Percentiles rank a stretch among this genome's conserved stretches.
Evolutionary conservation across 2,113 vertebrate genomes (phyloP).

Genomic region (Ibidorhyncha struthersii): DNA sequence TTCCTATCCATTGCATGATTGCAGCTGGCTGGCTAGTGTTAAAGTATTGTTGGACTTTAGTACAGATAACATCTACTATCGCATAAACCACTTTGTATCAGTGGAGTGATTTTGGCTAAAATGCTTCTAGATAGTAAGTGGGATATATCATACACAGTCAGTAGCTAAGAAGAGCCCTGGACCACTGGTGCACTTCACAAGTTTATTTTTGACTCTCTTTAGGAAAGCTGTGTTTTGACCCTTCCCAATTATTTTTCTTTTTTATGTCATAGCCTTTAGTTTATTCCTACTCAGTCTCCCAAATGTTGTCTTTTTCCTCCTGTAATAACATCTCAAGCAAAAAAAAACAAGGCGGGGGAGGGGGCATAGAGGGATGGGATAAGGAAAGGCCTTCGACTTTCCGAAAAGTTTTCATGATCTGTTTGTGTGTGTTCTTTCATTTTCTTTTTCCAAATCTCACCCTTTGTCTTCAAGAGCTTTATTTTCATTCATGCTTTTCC

Average conservation of each 20-base stretch:
- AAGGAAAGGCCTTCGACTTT: background rate
- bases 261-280: rapidly evolving
- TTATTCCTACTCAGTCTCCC: background rate
- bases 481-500: background rate
- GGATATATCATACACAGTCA: background rate
- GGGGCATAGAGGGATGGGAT: rapidly evolving
- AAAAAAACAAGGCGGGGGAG: rapidly evolving
- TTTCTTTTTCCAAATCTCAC: background rate
- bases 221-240: rapidly evolving
- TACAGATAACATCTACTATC: background rate
- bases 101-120: background rate
- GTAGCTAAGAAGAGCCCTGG: background rate
- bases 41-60: background rate
- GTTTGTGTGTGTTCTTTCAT: background rate
- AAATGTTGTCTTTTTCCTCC: background rate
- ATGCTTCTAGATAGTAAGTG: background rate
- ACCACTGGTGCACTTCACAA: background rate
- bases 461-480: background rate
- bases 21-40: background rate
- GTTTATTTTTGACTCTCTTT: background rate
- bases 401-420: background rate
- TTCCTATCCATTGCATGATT: background rate
- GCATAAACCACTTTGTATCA: rapidly evolving
- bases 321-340: background rate
- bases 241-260: background rate